Conservation (phyloP, 2,797 vertebrate genomes). For the Gymnocypris eckloni region DNA sequence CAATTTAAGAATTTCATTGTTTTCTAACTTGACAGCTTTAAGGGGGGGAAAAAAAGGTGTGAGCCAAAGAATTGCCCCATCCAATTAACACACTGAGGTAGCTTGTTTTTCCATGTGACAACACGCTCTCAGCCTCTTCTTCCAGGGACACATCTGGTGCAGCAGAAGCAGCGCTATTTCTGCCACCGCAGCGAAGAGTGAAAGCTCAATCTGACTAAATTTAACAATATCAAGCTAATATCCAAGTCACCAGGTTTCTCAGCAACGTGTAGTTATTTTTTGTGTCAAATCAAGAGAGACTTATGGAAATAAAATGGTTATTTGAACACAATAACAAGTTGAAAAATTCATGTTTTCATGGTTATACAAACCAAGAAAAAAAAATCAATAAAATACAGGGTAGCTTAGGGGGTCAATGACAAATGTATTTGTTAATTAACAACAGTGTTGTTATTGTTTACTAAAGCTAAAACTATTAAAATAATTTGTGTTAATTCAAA, state of each 20-base stretch:
- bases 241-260: background rate
- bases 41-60: conserved; percentile 64
- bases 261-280: background rate
- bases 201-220: conserved; percentile 22
- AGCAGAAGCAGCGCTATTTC: conserved; percentile 35
- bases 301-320: background rate
- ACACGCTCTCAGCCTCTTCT: conserved; percentile 65
- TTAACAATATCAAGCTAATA: conserved; percentile 25
- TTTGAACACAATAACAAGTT: background rate
- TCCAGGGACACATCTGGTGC: conserved; percentile 68
- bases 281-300: background rate
- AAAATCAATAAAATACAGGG: background rate
- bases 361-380: background rate
- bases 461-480: background rate
- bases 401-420: background rate
- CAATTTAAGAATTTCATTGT: conserved; percentile 70
- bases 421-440: background rate
- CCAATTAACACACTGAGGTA: conserved; percentile 79
- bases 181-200: background rate
- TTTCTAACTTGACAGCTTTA: conserved; percentile 73
- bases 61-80: conserved; percentile 77
- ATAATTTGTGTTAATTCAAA: background rate
- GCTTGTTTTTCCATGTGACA: conserved; percentile 73
- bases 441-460: background rate
- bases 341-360: background rate